Percentiles rank a stretch among this genome's conserved stretches.
These are phyloP conservation scores for Ceraclea dissimilis DNA, from an alignment of 2,888 invertebrate species.

Conservation along the genomic window DNA sequence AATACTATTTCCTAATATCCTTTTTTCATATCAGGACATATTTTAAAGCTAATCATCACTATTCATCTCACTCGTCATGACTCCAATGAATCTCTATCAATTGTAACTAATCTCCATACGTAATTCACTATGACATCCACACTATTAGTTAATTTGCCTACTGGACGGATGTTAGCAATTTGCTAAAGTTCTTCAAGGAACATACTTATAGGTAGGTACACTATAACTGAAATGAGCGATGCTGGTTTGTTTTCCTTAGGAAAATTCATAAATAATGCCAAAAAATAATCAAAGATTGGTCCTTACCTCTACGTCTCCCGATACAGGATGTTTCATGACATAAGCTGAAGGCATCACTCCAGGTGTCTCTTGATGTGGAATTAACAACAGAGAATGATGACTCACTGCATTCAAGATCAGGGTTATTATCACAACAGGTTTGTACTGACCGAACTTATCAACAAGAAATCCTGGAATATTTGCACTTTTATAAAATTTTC, in stretches of 20 bases:
- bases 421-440: slow-evolving; percentile 71
- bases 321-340: slow-evolving; percentile 66
- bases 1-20: slow-evolving; percentile 10
- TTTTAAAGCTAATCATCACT: slow-evolving; percentile 19
- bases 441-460: slow-evolving; percentile 81
- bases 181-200: slow-evolving; percentile 48
- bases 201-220: no score
- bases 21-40: slow-evolving; percentile 16
- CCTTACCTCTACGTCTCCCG: slow-evolving; percentile 59
- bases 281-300: not conserved
- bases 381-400: slow-evolving; percentile 70
- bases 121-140: slow-evolving; percentile 36
- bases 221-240: slow-evolving; percentile 14
- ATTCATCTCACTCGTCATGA: slow-evolving; percentile 22
- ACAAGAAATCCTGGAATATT: slow-evolving; percentile 64
- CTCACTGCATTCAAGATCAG: slow-evolving; percentile 69
- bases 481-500: not conserved
- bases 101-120: slow-evolving; percentile 42
- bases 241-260: slow-evolving; percentile 6
- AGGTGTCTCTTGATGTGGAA: slow-evolving; percentile 73
- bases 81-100: slow-evolving; percentile 30
- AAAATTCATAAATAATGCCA: slow-evolving; percentile 3
- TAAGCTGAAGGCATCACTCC: slow-evolving; percentile 68
- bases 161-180: slow-evolving; percentile 47
- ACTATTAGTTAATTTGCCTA: slow-evolving; percentile 40